Base-by-base conservation (phyloP, 2,888 invertebrate species). In the Hermaeophaga mercurialis region DNA sequence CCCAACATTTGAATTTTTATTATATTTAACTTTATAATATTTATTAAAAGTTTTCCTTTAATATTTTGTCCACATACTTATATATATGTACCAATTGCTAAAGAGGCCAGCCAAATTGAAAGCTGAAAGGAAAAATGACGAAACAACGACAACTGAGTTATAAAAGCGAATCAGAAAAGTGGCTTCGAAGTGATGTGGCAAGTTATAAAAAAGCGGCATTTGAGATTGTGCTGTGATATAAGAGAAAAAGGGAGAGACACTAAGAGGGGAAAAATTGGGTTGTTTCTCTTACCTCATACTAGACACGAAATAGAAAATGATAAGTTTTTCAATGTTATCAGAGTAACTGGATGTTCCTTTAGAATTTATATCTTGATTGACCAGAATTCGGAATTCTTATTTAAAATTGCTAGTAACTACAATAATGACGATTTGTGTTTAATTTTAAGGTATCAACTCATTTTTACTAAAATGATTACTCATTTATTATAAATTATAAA, bases 101-200 rank as follows among this genome's bases (percentile, higher is more conserved):
- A 17, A 26, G 56, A 53, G 22, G 22, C 6, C 36, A 38, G 24
- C 31, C 39, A 43, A 59, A 59, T 59, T 56, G 56, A 56, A 54
- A 59, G 38, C 59, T 56, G 33, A 45, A 38, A 56, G 46, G 54
- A 56, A 59, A 56, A 59, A 59, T 52, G 45, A 44, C 54, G 44
- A 46, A 54, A 60, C 56, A 52, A 59, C 56, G 54, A 59, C 59
- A 50, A 18, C 53, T 33, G 46, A 53, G 56, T 56, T 50, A 56
- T 60, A 54, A 60, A 48, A 56, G 54, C 48, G 52, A 59, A 56
- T 44, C 36, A 34, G 52, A 54, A 59, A 59, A 59, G 59, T 56
- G 59, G 56, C 53, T 59, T 39, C 54, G 43, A 41, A 54, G 54
- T 56, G 56, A 56, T 54, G 53, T 45, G 47, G 47, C 34, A 43